phyloP scores from a whole-genome alignment of 2,888 invertebrate species.

The Craniophora ligustri region DNA sequence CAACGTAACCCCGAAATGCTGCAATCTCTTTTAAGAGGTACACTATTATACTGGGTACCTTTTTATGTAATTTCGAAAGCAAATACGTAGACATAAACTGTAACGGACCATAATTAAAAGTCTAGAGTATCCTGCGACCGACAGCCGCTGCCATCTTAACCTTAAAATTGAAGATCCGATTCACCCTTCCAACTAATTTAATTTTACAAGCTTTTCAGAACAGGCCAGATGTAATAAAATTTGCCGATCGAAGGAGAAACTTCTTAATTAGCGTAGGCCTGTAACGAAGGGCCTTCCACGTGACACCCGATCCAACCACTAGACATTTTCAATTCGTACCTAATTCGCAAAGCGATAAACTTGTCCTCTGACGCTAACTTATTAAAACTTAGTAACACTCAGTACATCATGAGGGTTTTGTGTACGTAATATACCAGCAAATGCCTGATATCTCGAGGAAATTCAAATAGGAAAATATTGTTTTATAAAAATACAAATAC shows the following conservation, averaged over 20 bases:
- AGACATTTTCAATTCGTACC: slow-evolving; percentile 69
- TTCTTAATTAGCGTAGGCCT: slow-evolving; percentile 80
- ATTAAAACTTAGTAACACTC: slow-evolving; percentile 38
- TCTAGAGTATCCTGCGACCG: too few relatives aligned
- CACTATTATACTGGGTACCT: too few relatives aligned
- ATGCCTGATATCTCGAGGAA: slow-evolving; percentile 6
- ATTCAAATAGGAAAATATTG: slow-evolving; percentile 28
- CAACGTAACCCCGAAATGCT: too few relatives aligned
- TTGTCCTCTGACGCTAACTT: slow-evolving; percentile 46
- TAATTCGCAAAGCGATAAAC: slow-evolving; percentile 61
- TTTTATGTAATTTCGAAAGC: background rate
- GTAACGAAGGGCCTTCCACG: slow-evolving; percentile 67
- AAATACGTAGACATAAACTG: slow-evolving; percentile 32
- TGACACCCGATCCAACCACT: slow-evolving; percentile 66
- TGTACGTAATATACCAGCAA: slow-evolving; percentile 26
- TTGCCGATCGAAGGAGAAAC: slow-evolving; percentile 75
- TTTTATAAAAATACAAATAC: too few relatives aligned
- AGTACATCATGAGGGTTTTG: slow-evolving; percentile 27
- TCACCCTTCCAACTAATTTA: slow-evolving; percentile 74
- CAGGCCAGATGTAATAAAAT: slow-evolving; percentile 76
- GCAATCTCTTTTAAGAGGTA: too few relatives aligned
- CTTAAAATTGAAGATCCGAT: slow-evolving; percentile 75
- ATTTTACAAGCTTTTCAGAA: slow-evolving; percentile 74
- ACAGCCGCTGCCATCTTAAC: slow-evolving; percentile 57
- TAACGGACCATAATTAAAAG: slow-evolving; percentile 60